Base-by-base conservation (phyloP, 2,113 vertebrate species). In the Chloebia gouldiae region DNA sequence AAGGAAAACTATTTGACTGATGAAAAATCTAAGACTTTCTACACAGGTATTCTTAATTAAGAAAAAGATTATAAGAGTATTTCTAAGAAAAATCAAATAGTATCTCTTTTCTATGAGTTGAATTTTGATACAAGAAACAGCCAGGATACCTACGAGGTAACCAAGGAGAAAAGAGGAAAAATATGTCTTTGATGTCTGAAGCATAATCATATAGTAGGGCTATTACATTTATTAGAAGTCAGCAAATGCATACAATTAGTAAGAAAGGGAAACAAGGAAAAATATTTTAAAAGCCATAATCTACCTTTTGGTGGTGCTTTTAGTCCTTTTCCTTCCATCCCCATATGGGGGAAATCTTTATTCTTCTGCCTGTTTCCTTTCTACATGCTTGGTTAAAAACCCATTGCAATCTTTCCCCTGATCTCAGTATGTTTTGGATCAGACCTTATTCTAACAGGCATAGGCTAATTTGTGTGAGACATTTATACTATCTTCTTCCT, bases 401-500 rank as follows among this genome's bases (percentile, higher is more conserved):
- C 25, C 24, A 37, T 40, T 65, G 39, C 49, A 85, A 22, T 86
- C 40, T 71, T 73, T 54, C 33, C 53, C 23, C 31, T 71, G 57
- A 82, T 91, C 78, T 85, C 86, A 91, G 81, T 37, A 61, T 68
- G 83, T 25, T 42, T 81, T 89, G 77, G 53, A 89, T 91, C 83
- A 95, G 73, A 71, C 40, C 49, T 61, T 57, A 61, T 22, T 76
- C 54, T 76, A 85, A 90, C 13, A 91, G 65, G 35, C 50, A 11
- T 7, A 54, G 78, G 25, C 50, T 96, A 96, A 95, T 93, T 93
- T 49, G 33, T 68, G 51, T 0, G 4, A 92, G 70, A 83, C 50
- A 80, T 82, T 92, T 76, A 79, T 70, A 85, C 93, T 82, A 90
- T 86, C 54, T 79, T 66, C 40, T 75, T 94, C 68, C 81, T 85